phyloP scores from a whole-genome alignment of 2,888 invertebrate genomes.

The Laspeyria flexula region DNA sequence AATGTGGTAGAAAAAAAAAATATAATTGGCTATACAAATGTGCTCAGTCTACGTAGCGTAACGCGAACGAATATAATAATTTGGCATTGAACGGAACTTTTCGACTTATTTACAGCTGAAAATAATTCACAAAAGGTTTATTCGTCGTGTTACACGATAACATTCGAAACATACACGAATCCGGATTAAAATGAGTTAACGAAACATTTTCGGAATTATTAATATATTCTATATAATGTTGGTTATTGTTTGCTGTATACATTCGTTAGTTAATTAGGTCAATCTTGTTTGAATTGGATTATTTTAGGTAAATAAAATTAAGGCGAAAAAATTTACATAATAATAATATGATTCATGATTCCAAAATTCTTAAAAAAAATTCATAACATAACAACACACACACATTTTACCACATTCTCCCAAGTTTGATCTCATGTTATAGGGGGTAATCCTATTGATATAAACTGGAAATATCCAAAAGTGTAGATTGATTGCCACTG shows the following conservation, averaged over 20 bases:
- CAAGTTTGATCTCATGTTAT: too few relatives aligned
- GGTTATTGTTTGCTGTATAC: not conserved
- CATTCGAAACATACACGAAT: constrained; percentile 26
- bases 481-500: too few relatives aligned
- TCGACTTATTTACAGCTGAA: constrained; percentile 24
- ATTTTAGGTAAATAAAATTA: too few relatives aligned
- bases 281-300: not conserved
- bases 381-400: too few relatives aligned
- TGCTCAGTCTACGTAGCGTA: not conserved
- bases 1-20: too few relatives aligned
- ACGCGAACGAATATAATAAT: not conserved
- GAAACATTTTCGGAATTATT: constrained; percentile 23
- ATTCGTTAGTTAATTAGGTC: not conserved
- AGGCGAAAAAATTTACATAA: too few relatives aligned
- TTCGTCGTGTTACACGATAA: constrained; percentile 34
- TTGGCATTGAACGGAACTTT: constrained; percentile 3
- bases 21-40: too few relatives aligned
- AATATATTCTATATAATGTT: constrained; percentile 16
- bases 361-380: too few relatives aligned
- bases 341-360: too few relatives aligned
- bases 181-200: constrained; percentile 42
- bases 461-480: too few relatives aligned
- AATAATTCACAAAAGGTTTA: constrained; percentile 35
- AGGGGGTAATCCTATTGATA: too few relatives aligned
- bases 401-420: too few relatives aligned